Percentiles rank a stretch among this genome's conserved stretches.
Evolutionary conservation across 2,888 invertebrate genomes (phyloP).

Genomic region (Vanessa cardui): DNA sequence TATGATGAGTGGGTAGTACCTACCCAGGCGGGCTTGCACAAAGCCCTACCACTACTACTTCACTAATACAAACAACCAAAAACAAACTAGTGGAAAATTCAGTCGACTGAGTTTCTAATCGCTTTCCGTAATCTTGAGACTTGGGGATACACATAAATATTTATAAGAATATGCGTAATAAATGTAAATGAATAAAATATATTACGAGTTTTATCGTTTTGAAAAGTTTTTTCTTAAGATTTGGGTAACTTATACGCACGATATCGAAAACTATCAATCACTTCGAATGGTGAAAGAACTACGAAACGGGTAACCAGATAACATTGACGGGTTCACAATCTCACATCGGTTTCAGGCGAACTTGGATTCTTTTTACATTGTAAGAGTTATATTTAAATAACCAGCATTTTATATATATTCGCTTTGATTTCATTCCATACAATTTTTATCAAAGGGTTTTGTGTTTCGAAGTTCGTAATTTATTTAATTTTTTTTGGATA

Average conservation of each 20-base stretch:
- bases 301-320: constrained; percentile 45
- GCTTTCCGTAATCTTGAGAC: too few species aligned
- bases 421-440: not conserved
- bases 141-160: too few species aligned
- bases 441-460: not conserved
- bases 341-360: constrained; percentile 39
- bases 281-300: constrained; percentile 42
- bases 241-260: constrained; percentile 19
- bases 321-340: constrained; percentile 45
- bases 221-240: constrained; percentile 11
- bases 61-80: too few species aligned
- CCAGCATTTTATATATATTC: constrained; percentile 1
- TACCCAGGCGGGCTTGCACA: too few species aligned
- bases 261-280: constrained; percentile 47
- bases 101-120: too few species aligned
- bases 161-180: not conserved
- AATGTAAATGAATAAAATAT: not conserved
- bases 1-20: too few species aligned
- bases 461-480: too few species aligned
- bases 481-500: too few species aligned
- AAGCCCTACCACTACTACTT: too few species aligned
- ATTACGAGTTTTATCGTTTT: not conserved
- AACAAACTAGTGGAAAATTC: too few species aligned
- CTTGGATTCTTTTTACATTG: constrained; percentile 20
- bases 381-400: constrained; percentile 25